A percentile compares a stretch with the other conserved stretches of the same genome.
phyloP scores from a whole-genome alignment of 1,140 invertebrate genomes.

The Calephelis virginiensis region DNA sequence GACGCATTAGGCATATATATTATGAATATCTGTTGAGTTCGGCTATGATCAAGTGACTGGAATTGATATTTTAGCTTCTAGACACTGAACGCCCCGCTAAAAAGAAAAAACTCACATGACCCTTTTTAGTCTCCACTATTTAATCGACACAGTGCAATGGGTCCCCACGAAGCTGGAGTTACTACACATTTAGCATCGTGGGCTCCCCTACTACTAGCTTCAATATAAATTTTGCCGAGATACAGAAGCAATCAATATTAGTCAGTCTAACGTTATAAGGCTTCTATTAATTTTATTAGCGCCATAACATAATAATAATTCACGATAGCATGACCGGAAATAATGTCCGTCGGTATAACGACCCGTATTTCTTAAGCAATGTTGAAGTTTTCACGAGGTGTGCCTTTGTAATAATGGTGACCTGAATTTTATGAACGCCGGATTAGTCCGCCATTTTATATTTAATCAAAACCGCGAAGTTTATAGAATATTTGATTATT shows the following conservation, averaged over 20 bases:
- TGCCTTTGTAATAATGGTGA: constrained; percentile 44
- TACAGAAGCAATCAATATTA: constrained; percentile 37
- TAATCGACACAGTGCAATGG: no score
- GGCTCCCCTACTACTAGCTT: no score
- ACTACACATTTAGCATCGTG: no score
- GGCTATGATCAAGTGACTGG: no score
- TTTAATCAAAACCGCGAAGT: constrained; percentile 39
- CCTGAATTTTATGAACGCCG: constrained; percentile 48
- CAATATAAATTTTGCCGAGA: constrained; percentile 31
- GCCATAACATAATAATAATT: constrained; percentile 50
- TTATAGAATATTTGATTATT: background rate
- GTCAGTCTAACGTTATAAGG: constrained; percentile 35
- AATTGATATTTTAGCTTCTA: no score
- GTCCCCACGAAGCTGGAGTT: no score
- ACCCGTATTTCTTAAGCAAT: constrained; percentile 48
- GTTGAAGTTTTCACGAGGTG: constrained; percentile 60
- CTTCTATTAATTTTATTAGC: constrained; percentile 48
- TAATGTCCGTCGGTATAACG: constrained; percentile 62
- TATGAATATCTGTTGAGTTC: no score
- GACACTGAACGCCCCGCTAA: no score
- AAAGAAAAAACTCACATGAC: no score
- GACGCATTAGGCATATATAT: no score
- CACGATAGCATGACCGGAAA: constrained; percentile 65
- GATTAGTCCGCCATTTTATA: constrained; percentile 52
- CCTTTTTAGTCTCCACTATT: no score